Evolutionary conservation across 2,797 vertebrate species (phyloP).

Genomic region (Anguilla megastoma): DNA sequence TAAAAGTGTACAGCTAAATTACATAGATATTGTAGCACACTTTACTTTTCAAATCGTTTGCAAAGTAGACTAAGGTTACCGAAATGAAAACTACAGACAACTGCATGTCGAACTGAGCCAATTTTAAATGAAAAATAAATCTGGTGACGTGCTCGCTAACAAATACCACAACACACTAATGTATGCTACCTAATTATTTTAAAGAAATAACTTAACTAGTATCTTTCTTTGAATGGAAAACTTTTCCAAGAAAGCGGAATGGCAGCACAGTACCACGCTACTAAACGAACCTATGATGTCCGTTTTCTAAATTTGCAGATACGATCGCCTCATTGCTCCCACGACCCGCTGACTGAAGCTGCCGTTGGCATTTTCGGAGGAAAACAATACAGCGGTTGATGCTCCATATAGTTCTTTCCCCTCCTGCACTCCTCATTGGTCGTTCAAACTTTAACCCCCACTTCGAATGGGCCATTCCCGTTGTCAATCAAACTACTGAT

Average conservation of each 20-base stretch:
- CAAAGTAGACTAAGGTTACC: background rate
- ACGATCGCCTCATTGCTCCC: background rate
- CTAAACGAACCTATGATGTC: background rate
- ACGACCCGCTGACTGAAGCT: constrained; percentile 13
- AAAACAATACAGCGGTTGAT: constrained; percentile 54
- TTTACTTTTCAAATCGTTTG: background rate
- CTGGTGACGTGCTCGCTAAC: background rate
- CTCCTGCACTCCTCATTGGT: constrained; percentile 51
- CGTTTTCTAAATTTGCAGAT: background rate
- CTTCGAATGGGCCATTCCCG: constrained; percentile 48
- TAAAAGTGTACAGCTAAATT: background rate
- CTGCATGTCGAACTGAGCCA: background rate
- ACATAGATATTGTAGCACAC: background rate
- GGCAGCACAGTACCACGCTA: background rate
- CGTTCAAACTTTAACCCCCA: background rate
- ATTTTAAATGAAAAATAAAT: background rate
- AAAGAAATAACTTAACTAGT: background rate
- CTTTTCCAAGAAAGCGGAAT: background rate
- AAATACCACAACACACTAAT: background rate
- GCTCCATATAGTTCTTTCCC: constrained; percentile 23
- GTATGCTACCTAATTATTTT: background rate
- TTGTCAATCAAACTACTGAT: constrained; percentile 52
- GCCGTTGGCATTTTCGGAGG: constrained; percentile 25
- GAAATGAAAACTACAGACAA: background rate
- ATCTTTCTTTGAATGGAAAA: background rate